Evolutionary conservation across 2,797 vertebrate genomes (phyloP).

Genomic region (Hydrolagus colliei): DNA sequence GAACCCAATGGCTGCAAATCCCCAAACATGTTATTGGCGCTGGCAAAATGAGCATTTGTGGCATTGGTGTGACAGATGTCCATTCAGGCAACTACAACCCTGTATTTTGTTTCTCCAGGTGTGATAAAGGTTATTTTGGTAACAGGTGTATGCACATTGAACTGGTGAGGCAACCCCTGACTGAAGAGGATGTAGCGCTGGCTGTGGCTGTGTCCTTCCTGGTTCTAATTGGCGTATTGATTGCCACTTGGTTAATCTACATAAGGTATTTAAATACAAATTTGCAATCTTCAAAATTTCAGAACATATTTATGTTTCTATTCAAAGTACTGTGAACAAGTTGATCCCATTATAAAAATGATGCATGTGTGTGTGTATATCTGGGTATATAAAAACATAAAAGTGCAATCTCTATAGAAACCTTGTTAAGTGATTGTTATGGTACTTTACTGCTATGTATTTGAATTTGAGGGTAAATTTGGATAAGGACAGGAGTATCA

Average conservation of each 20-base stretch:
- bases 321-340: too few relatives aligned
- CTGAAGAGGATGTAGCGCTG: constrained; percentile 57
- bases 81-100: not conserved
- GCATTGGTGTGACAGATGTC: not conserved
- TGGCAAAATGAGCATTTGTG: not conserved
- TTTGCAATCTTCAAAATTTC: not conserved
- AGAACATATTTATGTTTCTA: not conserved
- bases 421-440: too few relatives aligned
- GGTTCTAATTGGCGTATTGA: constrained; percentile 39
- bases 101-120: constrained; percentile 42
- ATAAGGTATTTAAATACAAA: constrained; percentile 44
- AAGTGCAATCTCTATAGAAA: too few relatives aligned
- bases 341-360: too few relatives aligned
- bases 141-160: constrained; percentile 56
- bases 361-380: too few relatives aligned
- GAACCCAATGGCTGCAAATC: too few relatives aligned
- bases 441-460: too few relatives aligned
- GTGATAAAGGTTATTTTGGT: constrained; percentile 55
- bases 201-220: constrained; percentile 51
- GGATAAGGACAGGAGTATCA: too few relatives aligned
- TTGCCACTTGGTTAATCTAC: constrained; percentile 53
- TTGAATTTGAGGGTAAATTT: too few relatives aligned
- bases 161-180: constrained; percentile 50
- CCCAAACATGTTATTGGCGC: too few relatives aligned
- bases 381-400: too few relatives aligned